Conservation (phyloP, 2,888 invertebrate genomes). For the Eupithecia tripunctaria region DNA sequence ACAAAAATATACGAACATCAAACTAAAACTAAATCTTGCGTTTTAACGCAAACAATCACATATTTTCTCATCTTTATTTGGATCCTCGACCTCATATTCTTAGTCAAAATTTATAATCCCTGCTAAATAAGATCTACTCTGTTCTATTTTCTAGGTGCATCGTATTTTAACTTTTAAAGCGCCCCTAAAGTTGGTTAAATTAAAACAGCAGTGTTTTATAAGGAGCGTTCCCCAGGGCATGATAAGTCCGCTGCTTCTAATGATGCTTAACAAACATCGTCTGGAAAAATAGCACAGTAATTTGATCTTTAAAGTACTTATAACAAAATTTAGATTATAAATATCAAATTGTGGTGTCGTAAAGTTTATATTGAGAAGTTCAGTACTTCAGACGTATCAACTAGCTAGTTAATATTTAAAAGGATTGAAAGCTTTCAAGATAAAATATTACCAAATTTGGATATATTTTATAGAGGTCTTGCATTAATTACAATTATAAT, state of each 20-base stretch:
- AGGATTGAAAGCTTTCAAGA: not conserved
- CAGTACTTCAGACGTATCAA: not conserved
- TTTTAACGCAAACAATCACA: not conserved
- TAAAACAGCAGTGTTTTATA: slow-evolving; percentile 20
- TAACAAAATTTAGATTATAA: too few relatives aligned
- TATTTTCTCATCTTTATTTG: not conserved
- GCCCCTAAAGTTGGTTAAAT: slow-evolving; percentile 2
- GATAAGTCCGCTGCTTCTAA: slow-evolving; percentile 14
- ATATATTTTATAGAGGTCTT: not conserved
- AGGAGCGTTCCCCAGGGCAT: slow-evolving; percentile 23
- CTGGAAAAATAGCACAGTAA: not conserved
- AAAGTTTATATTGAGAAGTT: not conserved
- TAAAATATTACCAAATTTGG: not conserved
- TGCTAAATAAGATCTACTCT: not conserved
- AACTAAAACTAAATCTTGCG: not conserved
- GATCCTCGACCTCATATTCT: slow-evolving; percentile 5
- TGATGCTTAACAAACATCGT: slow-evolving; percentile 16
- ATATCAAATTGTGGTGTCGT: too few relatives aligned
- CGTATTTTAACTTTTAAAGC: slow-evolving; percentile 2
- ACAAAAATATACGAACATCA: not conserved
- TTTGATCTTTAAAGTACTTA: not conserved
- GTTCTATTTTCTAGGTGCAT: slow-evolving; percentile 20
- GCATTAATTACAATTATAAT: not conserved
- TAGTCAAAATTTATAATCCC: slow-evolving; percentile 20
- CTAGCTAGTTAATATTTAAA: not conserved